Percentiles rank a stretch among this genome's conserved stretches.
Evolutionary conservation across 2,797 vertebrate genomes (phyloP).

Genomic region (Microhierax caerulescens): DNA sequence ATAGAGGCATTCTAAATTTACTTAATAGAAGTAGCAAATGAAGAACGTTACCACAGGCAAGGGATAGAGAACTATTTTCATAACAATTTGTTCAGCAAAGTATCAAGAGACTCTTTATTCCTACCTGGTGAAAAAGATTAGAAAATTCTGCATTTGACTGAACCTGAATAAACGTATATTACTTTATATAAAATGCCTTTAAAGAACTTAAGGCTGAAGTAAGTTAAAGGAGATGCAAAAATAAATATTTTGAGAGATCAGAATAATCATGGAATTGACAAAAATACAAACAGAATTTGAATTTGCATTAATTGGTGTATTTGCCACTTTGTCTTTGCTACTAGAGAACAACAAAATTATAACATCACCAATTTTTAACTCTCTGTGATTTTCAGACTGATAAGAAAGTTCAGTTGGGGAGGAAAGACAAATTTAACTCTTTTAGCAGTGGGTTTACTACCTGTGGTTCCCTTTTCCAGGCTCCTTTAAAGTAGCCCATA

Average conservation of each 20-base stretch:
- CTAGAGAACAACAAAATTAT: not conserved
- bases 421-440: not conserved
- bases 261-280: not conserved
- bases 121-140: constrained; percentile 42
- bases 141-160: constrained; percentile 20
- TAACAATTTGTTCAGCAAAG: constrained; percentile 58
- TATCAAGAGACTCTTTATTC: constrained; percentile 24
- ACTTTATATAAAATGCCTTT: not conserved
- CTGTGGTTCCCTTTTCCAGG: not conserved
- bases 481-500: not conserved
- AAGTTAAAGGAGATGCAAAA: constrained; percentile 29
- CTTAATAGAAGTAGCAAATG: constrained; percentile 46
- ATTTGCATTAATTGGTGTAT: not conserved
- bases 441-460: not conserved
- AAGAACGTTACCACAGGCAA: constrained; percentile 31
- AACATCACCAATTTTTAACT: not conserved
- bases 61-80: constrained; percentile 55
- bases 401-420: not conserved
- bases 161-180: constrained; percentile 23
- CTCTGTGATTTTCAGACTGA: not conserved
- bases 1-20: constrained; percentile 47
- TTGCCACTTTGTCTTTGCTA: not conserved
- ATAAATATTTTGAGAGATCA: not conserved
- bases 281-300: not conserved
- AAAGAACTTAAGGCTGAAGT: constrained; percentile 2